Conservation (phyloP, 2,797 vertebrate species). For the Scarus forsteni region DNA sequence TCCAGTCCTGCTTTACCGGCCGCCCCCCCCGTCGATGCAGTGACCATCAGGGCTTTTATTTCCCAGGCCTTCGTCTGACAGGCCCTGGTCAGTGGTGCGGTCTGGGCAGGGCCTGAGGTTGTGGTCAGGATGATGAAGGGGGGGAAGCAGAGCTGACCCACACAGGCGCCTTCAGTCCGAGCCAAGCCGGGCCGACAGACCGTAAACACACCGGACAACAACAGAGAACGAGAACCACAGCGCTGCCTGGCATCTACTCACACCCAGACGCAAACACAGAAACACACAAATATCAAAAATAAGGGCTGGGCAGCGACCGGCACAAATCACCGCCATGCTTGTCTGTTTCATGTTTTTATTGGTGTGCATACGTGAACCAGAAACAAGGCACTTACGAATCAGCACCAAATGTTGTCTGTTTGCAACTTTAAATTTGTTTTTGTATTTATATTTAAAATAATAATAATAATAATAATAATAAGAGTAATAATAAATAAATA, state of each 20-base stretch:
- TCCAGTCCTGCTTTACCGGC: neutral
- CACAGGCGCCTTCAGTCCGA: constrained; percentile 76
- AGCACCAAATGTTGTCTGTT: too few species aligned
- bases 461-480: too few species aligned
- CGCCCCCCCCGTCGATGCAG: constrained; percentile 16
- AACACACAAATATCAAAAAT: constrained; percentile 5
- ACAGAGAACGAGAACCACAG: constrained; percentile 50
- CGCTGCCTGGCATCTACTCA: constrained; percentile 59
- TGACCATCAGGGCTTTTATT: constrained; percentile 50
- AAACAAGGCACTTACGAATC: too few species aligned
- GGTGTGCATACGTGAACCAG: too few species aligned
- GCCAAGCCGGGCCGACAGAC: constrained; percentile 62
- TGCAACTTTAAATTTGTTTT: too few species aligned
- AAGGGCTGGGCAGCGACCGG: too few species aligned
- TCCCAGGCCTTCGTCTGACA: constrained; percentile 52
- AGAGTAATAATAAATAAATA: too few species aligned
- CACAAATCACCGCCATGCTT: too few species aligned
- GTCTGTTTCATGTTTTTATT: too few species aligned
- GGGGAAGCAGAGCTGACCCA: constrained; percentile 73
- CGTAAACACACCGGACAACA: constrained; percentile 65
- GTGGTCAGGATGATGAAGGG: constrained; percentile 66
- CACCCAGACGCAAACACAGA: constrained; percentile 46
- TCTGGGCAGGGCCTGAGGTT: constrained; percentile 46
- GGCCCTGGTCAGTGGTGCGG: constrained; percentile 49
- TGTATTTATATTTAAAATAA: too few species aligned